Percentiles rank a stretch among this genome's conserved stretches.
Conservation (phyloP, 1,140 invertebrate genomes). For the Trichomalopsis sarcophagae region DNA sequence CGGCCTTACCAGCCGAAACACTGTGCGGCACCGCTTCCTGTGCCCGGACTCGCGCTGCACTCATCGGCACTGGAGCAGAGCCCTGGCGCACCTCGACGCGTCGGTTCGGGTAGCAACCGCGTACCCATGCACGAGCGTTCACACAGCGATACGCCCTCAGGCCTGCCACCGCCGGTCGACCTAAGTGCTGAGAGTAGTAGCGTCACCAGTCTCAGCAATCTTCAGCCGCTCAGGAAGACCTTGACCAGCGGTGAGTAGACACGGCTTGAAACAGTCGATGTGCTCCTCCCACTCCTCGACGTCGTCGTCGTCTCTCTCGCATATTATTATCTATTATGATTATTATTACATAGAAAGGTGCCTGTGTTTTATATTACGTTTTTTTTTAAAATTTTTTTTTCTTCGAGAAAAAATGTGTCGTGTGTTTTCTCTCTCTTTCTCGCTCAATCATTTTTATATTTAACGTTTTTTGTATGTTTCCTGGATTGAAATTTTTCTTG, state of each 20-base stretch:
- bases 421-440: slow-evolving; percentile 31
- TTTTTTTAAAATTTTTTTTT: not conserved
- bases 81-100: slow-evolving; percentile 81
- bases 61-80: slow-evolving; percentile 76
- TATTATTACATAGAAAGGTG: slow-evolving; percentile 43
- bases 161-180: slow-evolving; percentile 89
- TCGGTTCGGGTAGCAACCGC: slow-evolving; percentile 76
- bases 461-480: not conserved
- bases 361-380: slow-evolving; percentile 12
- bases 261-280: not conserved
- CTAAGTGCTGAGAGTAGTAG: slow-evolving; percentile 95
- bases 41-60: slow-evolving; percentile 71
- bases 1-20: slow-evolving; percentile 88
- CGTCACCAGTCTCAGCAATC: slow-evolving; percentile 92
- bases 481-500: slow-evolving; percentile 26
- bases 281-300: slow-evolving; percentile 15
- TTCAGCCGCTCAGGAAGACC: slow-evolving; percentile 89
- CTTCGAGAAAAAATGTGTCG: not conserved
- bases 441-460: slow-evolving; percentile 30
- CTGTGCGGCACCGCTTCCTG: slow-evolving; percentile 73
- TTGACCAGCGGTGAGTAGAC: slow-evolving; percentile 83
- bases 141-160: slow-evolving; percentile 90
- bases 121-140: slow-evolving; percentile 87
- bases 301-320: slow-evolving; percentile 47
- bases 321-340: slow-evolving; percentile 33